Percentiles rank a stretch among this genome's conserved stretches.
phyloP scores from a whole-genome alignment of 2,113 vertebrate species.

The Malurus alboscapulatus region DNA sequence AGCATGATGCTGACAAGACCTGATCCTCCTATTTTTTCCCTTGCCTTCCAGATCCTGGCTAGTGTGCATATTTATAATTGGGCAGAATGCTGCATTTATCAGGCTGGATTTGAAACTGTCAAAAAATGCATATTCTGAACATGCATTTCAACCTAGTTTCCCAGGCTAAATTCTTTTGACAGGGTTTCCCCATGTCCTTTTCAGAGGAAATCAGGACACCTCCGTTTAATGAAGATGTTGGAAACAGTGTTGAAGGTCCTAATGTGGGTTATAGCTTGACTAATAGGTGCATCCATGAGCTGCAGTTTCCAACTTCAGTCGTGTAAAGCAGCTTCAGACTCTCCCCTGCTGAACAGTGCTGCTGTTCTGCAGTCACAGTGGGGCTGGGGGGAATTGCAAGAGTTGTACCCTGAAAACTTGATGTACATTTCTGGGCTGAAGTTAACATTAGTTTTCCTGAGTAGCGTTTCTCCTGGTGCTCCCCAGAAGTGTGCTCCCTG shows the following conservation, averaged over 20 bases:
- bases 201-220: neutral
- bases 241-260: neutral
- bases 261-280: neutral
- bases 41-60: neutral
- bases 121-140: neutral
- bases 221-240: neutral
- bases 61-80: neutral
- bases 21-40: neutral
- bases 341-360: neutral
- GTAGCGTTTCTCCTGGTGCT: accelerated
- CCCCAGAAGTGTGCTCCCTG: neutral
- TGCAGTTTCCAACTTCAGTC: neutral
- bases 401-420: neutral
- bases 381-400: neutral
- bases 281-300: neutral
- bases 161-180: neutral
- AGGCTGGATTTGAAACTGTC: neutral
- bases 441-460: neutral
- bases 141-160: neutral
- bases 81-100: neutral
- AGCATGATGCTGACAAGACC: neutral
- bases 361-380: neutral
- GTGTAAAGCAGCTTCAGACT: neutral
- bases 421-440: neutral
- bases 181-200: neutral